Percentiles rank a stretch among this genome's conserved stretches.
These are phyloP conservation scores for Drosophila jambulina DNA, from an alignment of 1,140 invertebrate species.

Conservation along the genomic window DNA sequence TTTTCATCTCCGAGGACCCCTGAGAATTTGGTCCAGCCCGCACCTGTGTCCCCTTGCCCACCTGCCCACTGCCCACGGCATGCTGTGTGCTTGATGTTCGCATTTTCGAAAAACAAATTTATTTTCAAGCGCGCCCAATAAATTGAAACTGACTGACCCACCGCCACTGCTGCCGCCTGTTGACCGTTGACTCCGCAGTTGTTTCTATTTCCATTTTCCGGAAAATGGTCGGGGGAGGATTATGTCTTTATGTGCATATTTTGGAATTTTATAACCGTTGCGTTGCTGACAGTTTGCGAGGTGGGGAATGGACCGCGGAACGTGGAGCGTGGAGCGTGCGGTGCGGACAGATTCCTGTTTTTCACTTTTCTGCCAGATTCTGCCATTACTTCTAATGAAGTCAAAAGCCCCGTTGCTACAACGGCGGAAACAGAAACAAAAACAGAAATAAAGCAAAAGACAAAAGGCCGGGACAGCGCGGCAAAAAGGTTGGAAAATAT, in stretches of 20 bases:
- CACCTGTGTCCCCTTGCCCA: not conserved
- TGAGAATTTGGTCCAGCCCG: constrained; percentile 9
- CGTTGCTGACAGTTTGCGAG: constrained; percentile 30
- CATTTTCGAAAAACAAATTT: constrained; percentile 65
- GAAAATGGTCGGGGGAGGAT: constrained; percentile 49
- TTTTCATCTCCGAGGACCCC: constrained; percentile 26
- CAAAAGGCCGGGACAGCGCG: constrained; percentile 29
- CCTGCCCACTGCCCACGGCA: constrained; percentile 20
- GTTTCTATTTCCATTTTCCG: constrained; percentile 50
- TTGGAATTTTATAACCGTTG: constrained; percentile 61
- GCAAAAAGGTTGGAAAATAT: constrained; percentile 64
- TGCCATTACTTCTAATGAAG: constrained; percentile 73
- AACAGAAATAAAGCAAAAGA: constrained; percentile 33
- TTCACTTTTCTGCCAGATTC: constrained; percentile 65
- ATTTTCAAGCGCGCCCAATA: constrained; percentile 63
- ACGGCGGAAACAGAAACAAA: constrained; percentile 42
- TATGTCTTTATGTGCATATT: constrained; percentile 68
- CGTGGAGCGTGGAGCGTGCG: not conserved
- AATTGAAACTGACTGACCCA: constrained; percentile 46
- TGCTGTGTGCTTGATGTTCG: constrained; percentile 57
- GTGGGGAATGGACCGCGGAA: not conserved
- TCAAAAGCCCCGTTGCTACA: constrained; percentile 51
- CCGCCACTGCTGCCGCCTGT: constrained; percentile 13
- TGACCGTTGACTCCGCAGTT: constrained; percentile 52
- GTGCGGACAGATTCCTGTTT: constrained; percentile 43